Evolutionary conservation across 2,113 vertebrate genomes (phyloP).

Genomic region (Zapornia atra): DNA sequence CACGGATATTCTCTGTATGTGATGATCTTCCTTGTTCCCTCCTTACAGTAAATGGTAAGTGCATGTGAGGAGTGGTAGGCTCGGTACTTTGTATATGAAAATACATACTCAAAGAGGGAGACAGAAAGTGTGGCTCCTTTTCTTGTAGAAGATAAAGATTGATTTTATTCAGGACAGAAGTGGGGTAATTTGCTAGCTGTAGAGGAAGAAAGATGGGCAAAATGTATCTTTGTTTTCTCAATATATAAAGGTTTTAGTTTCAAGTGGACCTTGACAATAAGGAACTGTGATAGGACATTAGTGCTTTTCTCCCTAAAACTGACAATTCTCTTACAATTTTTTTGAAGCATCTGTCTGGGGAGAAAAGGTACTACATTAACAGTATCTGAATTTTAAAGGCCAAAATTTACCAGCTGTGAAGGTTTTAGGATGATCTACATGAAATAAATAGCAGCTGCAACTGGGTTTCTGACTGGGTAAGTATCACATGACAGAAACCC

Average conservation of each 20-base stretch:
- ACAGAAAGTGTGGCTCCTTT: background rate
- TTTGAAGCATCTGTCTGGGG: background rate
- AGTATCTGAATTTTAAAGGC: background rate
- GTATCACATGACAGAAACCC: background rate
- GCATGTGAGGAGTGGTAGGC: background rate
- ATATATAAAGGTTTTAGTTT: background rate
- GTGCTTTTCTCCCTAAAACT: background rate
- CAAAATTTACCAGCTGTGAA: background rate
- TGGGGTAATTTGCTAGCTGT: background rate
- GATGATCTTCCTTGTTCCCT: background rate
- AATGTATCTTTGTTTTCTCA: background rate
- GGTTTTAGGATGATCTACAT: background rate
- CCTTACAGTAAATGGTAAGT: background rate
- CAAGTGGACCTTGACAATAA: background rate
- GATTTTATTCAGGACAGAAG: background rate
- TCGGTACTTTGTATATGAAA: background rate
- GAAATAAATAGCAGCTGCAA: constrained; percentile 7
- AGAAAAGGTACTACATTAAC: background rate
- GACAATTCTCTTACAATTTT: background rate
- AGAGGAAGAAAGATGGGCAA: background rate
- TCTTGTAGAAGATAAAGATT: background rate
- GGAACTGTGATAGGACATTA: background rate
- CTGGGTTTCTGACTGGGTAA: background rate
- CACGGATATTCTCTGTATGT: accelerated
- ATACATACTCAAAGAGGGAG: background rate